Conservation (phyloP, 2,113 vertebrate genomes). For the Ciconia stormi region DNA sequence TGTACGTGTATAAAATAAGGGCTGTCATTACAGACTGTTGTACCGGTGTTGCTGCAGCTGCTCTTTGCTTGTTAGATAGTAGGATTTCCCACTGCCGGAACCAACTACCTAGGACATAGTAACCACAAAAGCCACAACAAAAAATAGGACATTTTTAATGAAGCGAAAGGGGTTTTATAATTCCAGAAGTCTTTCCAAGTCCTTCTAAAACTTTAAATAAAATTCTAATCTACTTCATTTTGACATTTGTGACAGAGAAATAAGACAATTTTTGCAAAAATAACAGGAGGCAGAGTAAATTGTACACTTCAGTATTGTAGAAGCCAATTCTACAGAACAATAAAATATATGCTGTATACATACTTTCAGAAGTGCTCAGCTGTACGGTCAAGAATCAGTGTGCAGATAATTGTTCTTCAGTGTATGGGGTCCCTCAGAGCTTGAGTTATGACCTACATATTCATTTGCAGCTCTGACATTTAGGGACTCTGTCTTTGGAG, state of each 20-base stretch:
- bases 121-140: not conserved
- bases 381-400: not conserved
- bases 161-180: not conserved
- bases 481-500: not conserved
- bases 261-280: not conserved
- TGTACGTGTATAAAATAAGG: not conserved
- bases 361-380: not conserved
- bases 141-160: not conserved
- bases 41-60: not conserved
- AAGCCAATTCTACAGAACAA: not conserved
- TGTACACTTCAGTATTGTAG: not conserved
- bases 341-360: not conserved
- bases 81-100: not conserved
- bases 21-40: not conserved
- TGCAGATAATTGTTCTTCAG: not conserved
- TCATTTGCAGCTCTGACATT: not conserved
- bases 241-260: constrained; percentile 1
- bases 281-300: not conserved
- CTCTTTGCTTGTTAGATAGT: not conserved
- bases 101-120: not conserved
- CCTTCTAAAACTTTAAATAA: not conserved
- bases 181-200: not conserved
- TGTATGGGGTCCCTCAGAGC: not conserved
- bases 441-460: not conserved
- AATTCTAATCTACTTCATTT: not conserved